Base-by-base conservation (phyloP, 2,113 vertebrate species). In the Scolopax mira region DNA sequence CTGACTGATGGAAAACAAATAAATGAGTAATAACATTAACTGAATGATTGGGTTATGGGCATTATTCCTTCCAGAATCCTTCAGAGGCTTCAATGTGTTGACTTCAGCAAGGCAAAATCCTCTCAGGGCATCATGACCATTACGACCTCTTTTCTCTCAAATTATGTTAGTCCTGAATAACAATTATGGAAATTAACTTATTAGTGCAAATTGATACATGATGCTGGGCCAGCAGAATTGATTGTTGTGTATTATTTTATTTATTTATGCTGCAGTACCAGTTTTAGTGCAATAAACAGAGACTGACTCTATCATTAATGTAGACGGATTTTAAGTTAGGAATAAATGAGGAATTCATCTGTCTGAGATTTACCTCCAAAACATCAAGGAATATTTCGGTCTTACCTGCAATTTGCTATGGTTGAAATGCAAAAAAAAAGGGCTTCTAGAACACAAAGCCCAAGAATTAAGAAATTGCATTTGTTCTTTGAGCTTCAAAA, bases 101-200 rank as follows among this genome's bases (percentile, higher is more conserved):
- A 95, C 88, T 93, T 92, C 95, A 90, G 97, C 78, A 71, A 94
- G 83, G 79, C 78, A 88, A 93, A 90, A 93, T 94, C 90, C 95
- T 92, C 66, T 62, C 25, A 85, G 94, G 64, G 78, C 95, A 94
- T 94, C 92, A 83, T 96, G 77, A 92, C 94, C 94, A 78, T 79
- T 71, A 82, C 0, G 87, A 88, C 92, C 95, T 96, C 85, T 92
- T 93, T 87, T 91, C 93, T 94, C 42, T 71, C 66, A 80, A 96
- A 96, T 94, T 71, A 84, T 87, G 86, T 96, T 92, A 96, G 92
- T 94, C 90, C 94, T 80, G 85, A 93, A 93, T 72, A 90, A 84
- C 66, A 96, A 81, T 94, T 85, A 94, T 78, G 90, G 82, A 90
- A 89, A 97, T 94, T 93, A 93, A 88, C 88, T 95, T 93, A 96